Base-by-base conservation (phyloP, 2,797 vertebrate genomes). In the Acrocephalus scirpaceus region DNA sequence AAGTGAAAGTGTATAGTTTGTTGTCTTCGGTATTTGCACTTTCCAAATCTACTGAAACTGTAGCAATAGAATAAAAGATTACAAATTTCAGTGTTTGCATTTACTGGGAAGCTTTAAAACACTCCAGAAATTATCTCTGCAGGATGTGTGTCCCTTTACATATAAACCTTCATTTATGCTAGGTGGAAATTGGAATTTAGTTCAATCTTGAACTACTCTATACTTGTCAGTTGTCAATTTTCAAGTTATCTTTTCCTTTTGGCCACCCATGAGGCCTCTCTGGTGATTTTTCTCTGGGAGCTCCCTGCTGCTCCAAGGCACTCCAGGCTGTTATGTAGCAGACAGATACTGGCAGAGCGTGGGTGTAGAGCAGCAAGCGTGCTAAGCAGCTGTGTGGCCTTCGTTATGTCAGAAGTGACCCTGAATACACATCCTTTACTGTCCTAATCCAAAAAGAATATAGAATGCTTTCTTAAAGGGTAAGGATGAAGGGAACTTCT, bases 181-280 rank as follows among this genome's bases (percentile, higher is more conserved):
- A 27, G 18, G 25, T 86, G 27, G 18, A 65, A 88, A 71, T 26
- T 30, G 40, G 29, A 85, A 88, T 78, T 86, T n/a, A 86, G 44
- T 64, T 44, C 50, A 26, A 61, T 54, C 30, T 50, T 53, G 32
- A 57, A 36, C 34, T 54, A 40, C 32, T 51, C 14, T 47, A 2
- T 58, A 26, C 54, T 76, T 88, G 51, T 88, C 2, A 8, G 16
- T 53, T 88, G 47, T 66, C 66, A 85, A 19, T 92, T 94, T 90
- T 91, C 75, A 88, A 94, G 88, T 51, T 91, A 61, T 44, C 42
- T 91, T 93, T 94, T 82, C 77, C 67, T 87, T 90, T 48, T 90
- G 87, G 79, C 83, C 65, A 79, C 87, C 71, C 71, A 79, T 38
- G 5, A 77, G 48, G 17, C n/a, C 20, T 92, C 62, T 74, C 58